Conservation (phyloP, 2,888 invertebrate genomes). For the Cheilosia vernalis region DNA sequence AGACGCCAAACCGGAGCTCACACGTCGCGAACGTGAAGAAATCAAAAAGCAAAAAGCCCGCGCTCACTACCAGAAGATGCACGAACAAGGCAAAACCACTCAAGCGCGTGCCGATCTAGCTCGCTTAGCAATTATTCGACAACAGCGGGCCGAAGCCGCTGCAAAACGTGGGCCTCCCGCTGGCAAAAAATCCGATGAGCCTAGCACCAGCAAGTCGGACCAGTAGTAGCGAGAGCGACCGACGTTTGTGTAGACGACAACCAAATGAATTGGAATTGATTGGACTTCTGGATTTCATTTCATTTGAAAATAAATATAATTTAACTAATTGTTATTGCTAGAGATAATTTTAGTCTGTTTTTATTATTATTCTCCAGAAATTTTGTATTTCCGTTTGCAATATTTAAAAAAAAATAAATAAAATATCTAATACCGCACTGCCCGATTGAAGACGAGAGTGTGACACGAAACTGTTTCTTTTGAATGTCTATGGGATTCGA, state of each 20-base stretch:
- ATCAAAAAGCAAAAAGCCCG: conserved; percentile 95
- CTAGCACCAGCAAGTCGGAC: conserved; percentile 64
- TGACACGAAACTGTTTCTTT: not conserved
- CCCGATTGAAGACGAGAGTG: conserved; percentile 10
- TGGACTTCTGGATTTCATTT: conserved; percentile 35
- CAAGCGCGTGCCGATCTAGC: conserved; percentile 98
- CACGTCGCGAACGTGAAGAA: conserved; percentile 93
- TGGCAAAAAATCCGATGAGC: conserved; percentile 90
- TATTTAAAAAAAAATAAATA: conserved; percentile 41
- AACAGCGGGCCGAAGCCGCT: conserved; percentile 98
- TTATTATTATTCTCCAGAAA: conserved; percentile 64
- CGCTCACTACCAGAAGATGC: conserved; percentile 95
- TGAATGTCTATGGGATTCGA: too few relatives aligned
- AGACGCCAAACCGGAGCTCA: conserved; percentile 88
- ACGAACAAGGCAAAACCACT: conserved; percentile 97
- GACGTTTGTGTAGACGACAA: conserved; percentile 36
- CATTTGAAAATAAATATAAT: conserved; percentile 62
- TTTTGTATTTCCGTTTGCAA: conserved; percentile 72
- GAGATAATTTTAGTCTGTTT: conserved; percentile 72
- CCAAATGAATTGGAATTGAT: conserved; percentile 40
- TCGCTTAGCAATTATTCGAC: conserved; percentile 95
- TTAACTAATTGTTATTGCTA: conserved; percentile 70
- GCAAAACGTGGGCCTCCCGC: conserved; percentile 88
- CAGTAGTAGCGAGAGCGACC: conserved; percentile 34
- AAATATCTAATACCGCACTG: conserved; percentile 36